These are phyloP conservation scores for Chaetura pelagica DNA, from an alignment of 2,113 vertebrate species.

Conservation along the genomic window DNA sequence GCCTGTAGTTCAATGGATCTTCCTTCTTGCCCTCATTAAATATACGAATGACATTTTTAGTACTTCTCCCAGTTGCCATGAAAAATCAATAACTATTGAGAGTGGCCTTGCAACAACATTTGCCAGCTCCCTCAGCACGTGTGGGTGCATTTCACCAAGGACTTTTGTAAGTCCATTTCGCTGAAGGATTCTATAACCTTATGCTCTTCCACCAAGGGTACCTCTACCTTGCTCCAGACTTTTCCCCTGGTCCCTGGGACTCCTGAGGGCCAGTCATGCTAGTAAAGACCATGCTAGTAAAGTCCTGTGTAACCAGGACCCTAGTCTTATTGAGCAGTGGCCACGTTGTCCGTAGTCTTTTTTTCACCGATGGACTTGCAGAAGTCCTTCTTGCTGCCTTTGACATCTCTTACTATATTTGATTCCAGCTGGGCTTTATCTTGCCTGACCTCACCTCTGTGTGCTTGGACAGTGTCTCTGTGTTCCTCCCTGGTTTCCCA, in stretches of 20 bases:
- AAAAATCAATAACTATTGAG: neutral
- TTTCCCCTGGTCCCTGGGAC: neutral
- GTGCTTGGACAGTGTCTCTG: neutral
- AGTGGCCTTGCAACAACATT: neutral
- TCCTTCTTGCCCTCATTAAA: neutral
- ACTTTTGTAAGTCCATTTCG: neutral
- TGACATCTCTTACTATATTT: neutral
- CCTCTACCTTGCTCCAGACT: neutral
- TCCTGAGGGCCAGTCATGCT: neutral
- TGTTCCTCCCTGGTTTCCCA: neutral
- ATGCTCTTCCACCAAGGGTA: neutral
- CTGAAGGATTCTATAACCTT: neutral
- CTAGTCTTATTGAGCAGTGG: neutral
- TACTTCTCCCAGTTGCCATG: neutral
- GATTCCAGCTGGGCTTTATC: neutral
- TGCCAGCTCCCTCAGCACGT: neutral
- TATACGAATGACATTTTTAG: neutral
- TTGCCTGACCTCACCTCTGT: neutral
- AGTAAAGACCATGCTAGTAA: neutral
- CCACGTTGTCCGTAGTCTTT: neutral
- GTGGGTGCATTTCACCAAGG: neutral
- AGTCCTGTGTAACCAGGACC: neutral
- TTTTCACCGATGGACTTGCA: neutral
- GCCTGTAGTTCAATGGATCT: neutral
- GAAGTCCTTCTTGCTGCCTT: neutral